phyloP scores from a whole-genome alignment of 2,888 invertebrate species.

The Eubasilissa splendida region DNA sequence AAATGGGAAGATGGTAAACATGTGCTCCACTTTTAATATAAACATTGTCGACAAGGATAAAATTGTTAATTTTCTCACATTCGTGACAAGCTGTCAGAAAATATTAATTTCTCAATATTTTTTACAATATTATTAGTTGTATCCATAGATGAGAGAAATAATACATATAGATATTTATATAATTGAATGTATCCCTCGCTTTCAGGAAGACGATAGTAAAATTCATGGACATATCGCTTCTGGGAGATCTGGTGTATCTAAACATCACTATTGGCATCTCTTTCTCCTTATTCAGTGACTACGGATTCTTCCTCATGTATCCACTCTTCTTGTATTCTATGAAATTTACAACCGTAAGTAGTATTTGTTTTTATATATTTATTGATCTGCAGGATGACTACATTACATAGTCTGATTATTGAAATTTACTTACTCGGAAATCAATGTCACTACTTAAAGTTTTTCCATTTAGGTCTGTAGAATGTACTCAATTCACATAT shows the following conservation, averaged over 20 bases:
- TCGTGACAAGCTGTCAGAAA: not conserved
- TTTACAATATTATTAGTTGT: too few relatives aligned
- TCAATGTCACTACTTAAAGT: too few relatives aligned
- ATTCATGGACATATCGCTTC: constrained; percentile 68
- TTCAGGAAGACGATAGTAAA: constrained; percentile 63
- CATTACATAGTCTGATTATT: too few relatives aligned
- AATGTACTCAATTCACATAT: too few relatives aligned
- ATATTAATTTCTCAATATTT: too few relatives aligned
- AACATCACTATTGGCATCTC: constrained; percentile 75
- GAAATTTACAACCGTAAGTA: constrained; percentile 45
- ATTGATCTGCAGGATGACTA: not conserved
- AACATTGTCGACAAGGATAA: not conserved
- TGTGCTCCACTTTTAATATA: not conserved
- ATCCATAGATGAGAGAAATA: too few relatives aligned
- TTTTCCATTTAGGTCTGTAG: too few relatives aligned
- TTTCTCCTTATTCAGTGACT: constrained; percentile 72
- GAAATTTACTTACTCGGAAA: too few relatives aligned
- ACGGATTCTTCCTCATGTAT: constrained; percentile 45
- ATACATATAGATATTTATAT: too few relatives aligned
- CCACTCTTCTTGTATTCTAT: constrained; percentile 45
- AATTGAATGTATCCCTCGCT: too few relatives aligned
- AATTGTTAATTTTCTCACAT: not conserved
- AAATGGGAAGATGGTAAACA: constrained; percentile 9
- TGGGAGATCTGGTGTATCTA: constrained; percentile 70
- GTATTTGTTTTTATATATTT: not conserved